Conservation (phyloP, 2,888 invertebrate genomes). For the Amorpha juglandis region DNA sequence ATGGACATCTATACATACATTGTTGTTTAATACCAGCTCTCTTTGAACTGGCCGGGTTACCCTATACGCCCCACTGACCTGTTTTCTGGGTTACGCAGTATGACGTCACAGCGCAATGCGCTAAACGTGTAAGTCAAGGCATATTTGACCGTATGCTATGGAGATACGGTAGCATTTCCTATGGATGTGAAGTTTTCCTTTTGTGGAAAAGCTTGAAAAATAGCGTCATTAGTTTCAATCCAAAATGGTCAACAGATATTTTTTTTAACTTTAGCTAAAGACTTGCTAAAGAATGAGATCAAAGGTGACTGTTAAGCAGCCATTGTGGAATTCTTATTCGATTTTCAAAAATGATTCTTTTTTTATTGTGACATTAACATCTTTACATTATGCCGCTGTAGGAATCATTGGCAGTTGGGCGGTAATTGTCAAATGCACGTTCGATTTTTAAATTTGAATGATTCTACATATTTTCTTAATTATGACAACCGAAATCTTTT, state of each 20-base stretch:
- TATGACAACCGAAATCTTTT: background rate
- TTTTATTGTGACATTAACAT: background rate
- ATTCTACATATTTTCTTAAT: no score
- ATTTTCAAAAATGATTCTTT: no score
- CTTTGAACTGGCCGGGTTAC: slow-evolving; percentile 23
- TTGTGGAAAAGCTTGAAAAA: background rate
- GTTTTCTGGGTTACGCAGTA: slow-evolving; percentile 66
- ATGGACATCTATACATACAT: slow-evolving; percentile 5
- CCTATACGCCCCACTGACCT: slow-evolving; percentile 56
- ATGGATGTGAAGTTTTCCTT: background rate
- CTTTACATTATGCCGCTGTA: no score
- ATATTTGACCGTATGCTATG: slow-evolving; percentile 45
- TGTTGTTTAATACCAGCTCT: slow-evolving; percentile 18
- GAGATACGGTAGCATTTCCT: background rate
- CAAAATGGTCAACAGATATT: background rate
- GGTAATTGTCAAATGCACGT: no score
- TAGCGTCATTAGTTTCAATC: background rate
- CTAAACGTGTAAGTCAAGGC: slow-evolving; percentile 49
- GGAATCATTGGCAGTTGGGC: background rate
- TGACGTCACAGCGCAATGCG: slow-evolving; percentile 73
- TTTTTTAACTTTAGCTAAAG: no score
- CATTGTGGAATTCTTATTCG: no score
- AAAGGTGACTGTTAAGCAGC: background rate
- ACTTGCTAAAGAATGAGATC: no score
- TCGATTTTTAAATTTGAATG: no score